Evolutionary conservation across 2,797 vertebrate genomes (phyloP), one percentile per base, ranked within the genome.

Genomic region (Girardinus metallicus): DNA sequence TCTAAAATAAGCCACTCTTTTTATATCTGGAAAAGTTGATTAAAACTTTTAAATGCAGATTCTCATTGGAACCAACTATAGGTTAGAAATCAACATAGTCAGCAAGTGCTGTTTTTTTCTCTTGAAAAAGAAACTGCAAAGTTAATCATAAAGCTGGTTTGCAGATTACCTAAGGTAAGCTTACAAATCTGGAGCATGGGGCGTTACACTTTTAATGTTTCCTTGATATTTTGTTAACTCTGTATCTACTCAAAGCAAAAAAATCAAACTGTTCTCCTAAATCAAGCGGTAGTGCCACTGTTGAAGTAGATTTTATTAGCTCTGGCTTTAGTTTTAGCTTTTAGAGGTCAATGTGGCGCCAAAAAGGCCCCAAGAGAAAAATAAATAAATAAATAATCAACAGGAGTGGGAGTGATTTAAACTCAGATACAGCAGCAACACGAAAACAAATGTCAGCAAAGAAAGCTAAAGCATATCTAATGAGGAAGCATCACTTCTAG

Each of bases 391-490:
- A 34, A 62, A 18, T 64, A 21, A 64, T 64, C 62, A 36, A 64
- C 8, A 64, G 62, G 16, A 76, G 53, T 70, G 53, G 85, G 74
- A 49, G 74, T 76, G 62, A 78, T n/a, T 1, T 3, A 74, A 76
- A 78, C 18, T 73, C n/a, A 75, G 29, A 85, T 55, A 78, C n/a
- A 49, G 71, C 49, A 81, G 51, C 39, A 81, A 62, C 71, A 79
- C 79, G 51, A 80, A 80, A 77, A 83, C 46, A 83, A 77, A 83
- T 47, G 86, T 88, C 81, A 55, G 78, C 62, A 53, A 60, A 80
- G 47, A 80, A 87, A 83, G 77, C 82, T 79, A 74, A 73, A 80
- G 49, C 72, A 70, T 57, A 60, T 81, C 77, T 11, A 9, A 68
- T 80, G 74, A 72, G 71, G 36, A 57, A 55, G 55, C 68, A 87